Evolutionary conservation across 2,888 invertebrate species (phyloP).

Genomic region (Scelioninae gen. 2): DNA sequence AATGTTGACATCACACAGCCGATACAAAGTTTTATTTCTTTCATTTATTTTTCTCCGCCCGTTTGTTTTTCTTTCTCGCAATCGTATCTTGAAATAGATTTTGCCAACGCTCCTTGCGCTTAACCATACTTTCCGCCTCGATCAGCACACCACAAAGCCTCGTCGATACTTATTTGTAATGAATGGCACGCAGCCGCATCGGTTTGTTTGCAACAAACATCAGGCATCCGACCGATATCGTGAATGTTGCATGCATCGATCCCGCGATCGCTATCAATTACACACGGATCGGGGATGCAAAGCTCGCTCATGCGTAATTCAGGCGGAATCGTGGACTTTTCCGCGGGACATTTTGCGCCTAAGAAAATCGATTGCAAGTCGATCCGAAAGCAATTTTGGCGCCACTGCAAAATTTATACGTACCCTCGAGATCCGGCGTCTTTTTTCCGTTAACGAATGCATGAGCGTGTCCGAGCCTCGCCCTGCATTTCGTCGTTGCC

Average conservation of each 20-base stretch:
- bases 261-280: conserved; percentile 16
- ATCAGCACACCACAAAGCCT: too few species aligned
- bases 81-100: too few species aligned
- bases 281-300: conserved; percentile 21
- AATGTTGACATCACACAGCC: too few species aligned
- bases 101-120: too few species aligned
- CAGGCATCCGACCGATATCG: not conserved
- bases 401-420: conserved; percentile 47
- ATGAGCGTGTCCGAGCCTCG: conserved; percentile 40
- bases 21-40: too few species aligned
- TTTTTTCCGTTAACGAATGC: conserved; percentile 52
- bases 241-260: conserved; percentile 17
- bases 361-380: conserved; percentile 16
- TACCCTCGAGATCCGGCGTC: conserved; percentile 34
- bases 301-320: conserved; percentile 26
- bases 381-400: conserved; percentile 40
- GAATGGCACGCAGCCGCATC: too few species aligned
- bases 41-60: too few species aligned
- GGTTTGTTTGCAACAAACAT: conserved; percentile 4
- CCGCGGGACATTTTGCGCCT: conserved; percentile 24
- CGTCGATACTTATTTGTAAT: too few species aligned
- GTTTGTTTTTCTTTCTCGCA: too few species aligned
- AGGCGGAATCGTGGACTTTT: conserved; percentile 31
- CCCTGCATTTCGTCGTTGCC: conserved; percentile 13
- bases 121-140: too few species aligned